Base-by-base conservation (phyloP, 1,140 invertebrate species). In the Cataglyphis hispanica region DNA sequence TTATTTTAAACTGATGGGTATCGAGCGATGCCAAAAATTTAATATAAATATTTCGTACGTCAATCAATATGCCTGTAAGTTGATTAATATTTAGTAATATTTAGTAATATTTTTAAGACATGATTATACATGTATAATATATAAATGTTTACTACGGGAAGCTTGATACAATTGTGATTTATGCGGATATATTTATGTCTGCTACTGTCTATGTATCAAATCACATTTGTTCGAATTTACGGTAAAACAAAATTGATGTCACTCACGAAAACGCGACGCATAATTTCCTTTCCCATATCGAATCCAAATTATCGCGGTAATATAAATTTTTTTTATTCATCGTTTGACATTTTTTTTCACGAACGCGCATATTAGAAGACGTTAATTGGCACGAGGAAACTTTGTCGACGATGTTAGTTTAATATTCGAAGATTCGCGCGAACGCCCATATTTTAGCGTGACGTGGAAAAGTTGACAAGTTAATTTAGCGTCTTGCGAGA, bases 381-480 rank as follows among this genome's bases (percentile, higher is more conserved):
- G 19, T 43, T 83, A 83, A 83, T 72, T 83, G 66, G 69, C 53
- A 34, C 53, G 66, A 43, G 66, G 4, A 25, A 72, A 40, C 19
- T 31, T 58, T 0, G 10, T 60, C 78, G 67, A 22, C 31, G 43
- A 1, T 16, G 31, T 60, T 56, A 27, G 37, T 74, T 83, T 46
- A 43, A 58, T 46, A 60, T 74, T 60, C 27, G 50, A 72, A 72
- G 66, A 83, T 43, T 27, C 53, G 46, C 37, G 53, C 77, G 31
- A 16, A 74, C 67, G 53, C 19, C n/a, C 40, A 22, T 53, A 37
- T 74, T 74, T 83, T 43, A 60, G 19, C 50, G 53, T 7, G 50
- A 81, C 66, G 53, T 19, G 53, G 37, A n/a, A 34, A 72, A 50
- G 53, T 37, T 53, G 67, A 83, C 67, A 60, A 83, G 78, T 81